Conservation (phyloP, 2,113 vertebrate genomes). For the Australoheros scitulus region DNA sequence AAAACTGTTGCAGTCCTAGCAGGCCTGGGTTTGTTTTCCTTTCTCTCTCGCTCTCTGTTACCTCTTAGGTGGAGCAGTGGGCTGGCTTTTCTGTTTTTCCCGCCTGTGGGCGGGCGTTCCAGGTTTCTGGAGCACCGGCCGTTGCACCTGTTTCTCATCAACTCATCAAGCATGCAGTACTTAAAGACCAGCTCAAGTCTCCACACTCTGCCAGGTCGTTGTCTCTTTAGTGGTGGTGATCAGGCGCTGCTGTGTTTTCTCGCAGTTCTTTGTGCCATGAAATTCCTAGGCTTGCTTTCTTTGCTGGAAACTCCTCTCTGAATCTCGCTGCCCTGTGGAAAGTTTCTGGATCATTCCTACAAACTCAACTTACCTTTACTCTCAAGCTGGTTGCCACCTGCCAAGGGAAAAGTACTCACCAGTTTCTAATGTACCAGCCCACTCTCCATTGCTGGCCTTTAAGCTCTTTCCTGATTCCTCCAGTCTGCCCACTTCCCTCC, state of each 20-base stretch:
- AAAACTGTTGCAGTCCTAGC: too few relatives aligned
- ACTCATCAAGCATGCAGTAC: background rate
- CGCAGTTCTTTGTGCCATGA: fast-evolving
- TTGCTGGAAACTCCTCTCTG: background rate
- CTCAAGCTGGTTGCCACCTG: background rate
- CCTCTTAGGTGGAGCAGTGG: background rate
- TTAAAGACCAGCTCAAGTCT: background rate
- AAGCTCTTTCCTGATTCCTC: too few relatives aligned
- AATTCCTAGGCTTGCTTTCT: background rate
- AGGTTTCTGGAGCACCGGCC: background rate
- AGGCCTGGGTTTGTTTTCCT: background rate
- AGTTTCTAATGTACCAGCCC: background rate
- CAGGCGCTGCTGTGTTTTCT: background rate
- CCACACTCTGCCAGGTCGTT: background rate
- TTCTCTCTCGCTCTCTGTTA: background rate
- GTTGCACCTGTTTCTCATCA: background rate
- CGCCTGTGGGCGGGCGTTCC: too few relatives aligned
- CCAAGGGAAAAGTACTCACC: background rate
- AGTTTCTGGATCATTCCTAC: background rate
- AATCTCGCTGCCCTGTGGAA: background rate
- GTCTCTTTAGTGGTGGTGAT: fast-evolving
- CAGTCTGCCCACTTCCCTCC: too few relatives aligned
- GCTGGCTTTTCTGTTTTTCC: background rate
- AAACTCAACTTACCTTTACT: fast-evolving
- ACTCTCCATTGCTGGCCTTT: background rate